A percentile compares a stretch with the other conserved stretches of the same genome.
Conservation (phyloP, 2,113 vertebrate species). For the Nothobranchius furzeri region DNA sequence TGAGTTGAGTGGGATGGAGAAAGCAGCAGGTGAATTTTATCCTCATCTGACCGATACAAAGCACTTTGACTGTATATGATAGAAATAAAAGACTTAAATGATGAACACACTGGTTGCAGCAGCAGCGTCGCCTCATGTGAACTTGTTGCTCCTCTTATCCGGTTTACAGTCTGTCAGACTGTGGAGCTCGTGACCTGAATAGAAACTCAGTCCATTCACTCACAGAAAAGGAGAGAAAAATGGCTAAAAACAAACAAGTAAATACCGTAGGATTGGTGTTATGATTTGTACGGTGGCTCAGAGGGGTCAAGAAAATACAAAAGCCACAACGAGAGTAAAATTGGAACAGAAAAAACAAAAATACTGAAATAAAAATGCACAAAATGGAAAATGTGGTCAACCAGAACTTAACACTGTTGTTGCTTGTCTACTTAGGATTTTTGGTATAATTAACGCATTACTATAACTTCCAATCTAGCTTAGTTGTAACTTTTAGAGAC, state of each 20-base stretch:
- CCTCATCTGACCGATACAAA: slow-evolving; percentile 5
- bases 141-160: neutral
- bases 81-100: slow-evolving; percentile 3
- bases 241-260: neutral
- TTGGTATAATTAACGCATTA: too few species aligned
- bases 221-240: slow-evolving; percentile 2
- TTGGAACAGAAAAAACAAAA: too few species aligned
- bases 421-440: too few species aligned
- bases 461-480: too few species aligned
- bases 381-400: too few species aligned
- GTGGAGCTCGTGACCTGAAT: neutral
- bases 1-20: neutral
- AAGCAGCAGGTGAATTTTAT: neutral
- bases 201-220: slow-evolving; percentile 2
- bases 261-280: too few species aligned
- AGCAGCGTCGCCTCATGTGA: neutral
- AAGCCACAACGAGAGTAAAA: too few species aligned
- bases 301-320: too few species aligned
- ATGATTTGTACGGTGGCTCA: too few species aligned
- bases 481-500: too few species aligned
- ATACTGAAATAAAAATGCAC: too few species aligned
- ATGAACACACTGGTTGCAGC: neutral
- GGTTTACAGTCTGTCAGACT: neutral
- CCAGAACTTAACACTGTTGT: too few species aligned
- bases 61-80: slow-evolving; percentile 23